phyloP scores from a whole-genome alignment of 2,113 vertebrate genomes.

The pig (Sus scrofa) region DNA sequence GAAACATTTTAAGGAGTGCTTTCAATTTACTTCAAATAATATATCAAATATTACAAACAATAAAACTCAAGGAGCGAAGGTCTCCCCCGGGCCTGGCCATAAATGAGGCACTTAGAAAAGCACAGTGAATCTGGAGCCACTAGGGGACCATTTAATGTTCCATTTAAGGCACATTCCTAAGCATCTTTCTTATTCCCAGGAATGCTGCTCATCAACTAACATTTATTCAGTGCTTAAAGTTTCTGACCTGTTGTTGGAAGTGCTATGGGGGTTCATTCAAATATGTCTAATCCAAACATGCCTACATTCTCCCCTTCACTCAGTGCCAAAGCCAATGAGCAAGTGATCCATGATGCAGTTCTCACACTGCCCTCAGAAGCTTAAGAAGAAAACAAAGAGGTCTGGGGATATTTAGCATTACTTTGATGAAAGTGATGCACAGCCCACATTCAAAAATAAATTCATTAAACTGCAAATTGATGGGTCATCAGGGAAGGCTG shows the following conservation, averaged over 20 bases:
- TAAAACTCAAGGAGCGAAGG: constrained; percentile 22
- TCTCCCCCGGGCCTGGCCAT: background rate
- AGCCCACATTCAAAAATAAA: background rate
- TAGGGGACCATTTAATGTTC: background rate
- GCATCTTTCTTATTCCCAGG: constrained; percentile 18
- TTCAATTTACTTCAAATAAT: constrained; percentile 62
- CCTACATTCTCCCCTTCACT: background rate
- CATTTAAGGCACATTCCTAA: constrained; percentile 31
- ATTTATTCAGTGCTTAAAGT: background rate
- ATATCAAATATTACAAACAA: constrained; percentile 16
- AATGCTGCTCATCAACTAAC: background rate
- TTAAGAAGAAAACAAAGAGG: background rate
- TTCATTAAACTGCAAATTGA: background rate
- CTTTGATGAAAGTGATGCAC: background rate
- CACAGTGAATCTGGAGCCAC: background rate
- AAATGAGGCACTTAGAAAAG: background rate
- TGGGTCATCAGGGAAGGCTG: background rate
- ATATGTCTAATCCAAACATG: constrained; percentile 2
- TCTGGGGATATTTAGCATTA: background rate
- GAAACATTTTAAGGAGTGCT: constrained; percentile 37
- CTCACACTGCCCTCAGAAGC: background rate
- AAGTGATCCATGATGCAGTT: background rate
- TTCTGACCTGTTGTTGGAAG: background rate
- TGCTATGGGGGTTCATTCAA: background rate
- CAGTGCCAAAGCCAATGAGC: background rate